Evolutionary conservation across 2,113 vertebrate genomes (phyloP).

Genomic region (Numida meleagris): DNA sequence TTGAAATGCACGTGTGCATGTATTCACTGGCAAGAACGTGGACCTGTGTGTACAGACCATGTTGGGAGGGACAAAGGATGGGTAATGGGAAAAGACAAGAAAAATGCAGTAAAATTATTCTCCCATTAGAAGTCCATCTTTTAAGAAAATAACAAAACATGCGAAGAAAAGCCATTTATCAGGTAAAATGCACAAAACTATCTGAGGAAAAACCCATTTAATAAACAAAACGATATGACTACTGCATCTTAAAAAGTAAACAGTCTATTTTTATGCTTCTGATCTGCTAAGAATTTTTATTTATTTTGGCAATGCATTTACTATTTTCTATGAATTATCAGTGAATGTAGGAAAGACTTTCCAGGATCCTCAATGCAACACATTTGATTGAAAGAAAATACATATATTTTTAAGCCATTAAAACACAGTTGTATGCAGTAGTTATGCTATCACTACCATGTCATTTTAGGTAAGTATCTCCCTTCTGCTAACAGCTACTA

Average conservation of each 20-base stretch:
- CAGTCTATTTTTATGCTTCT: slow-evolving; percentile 42
- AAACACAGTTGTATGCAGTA: background rate
- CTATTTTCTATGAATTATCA: slow-evolving; percentile 52
- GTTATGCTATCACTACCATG: background rate
- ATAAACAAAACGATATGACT: slow-evolving; percentile 1
- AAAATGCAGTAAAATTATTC: background rate
- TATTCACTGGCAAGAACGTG: background rate
- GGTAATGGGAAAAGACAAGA: background rate
- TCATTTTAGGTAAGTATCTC: background rate
- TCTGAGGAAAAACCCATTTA: slow-evolving; percentile 36
- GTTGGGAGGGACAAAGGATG: background rate
- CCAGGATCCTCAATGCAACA: slow-evolving; percentile 25
- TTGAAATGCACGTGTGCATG: background rate
- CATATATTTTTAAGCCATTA: background rate
- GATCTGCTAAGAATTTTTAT: slow-evolving; percentile 21
- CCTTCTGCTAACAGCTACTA: background rate
- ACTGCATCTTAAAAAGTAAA: slow-evolving; percentile 54
- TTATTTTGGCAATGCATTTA: slow-evolving; percentile 34
- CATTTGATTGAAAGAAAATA: slow-evolving; percentile 11
- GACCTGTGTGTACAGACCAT: background rate
- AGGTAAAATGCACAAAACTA: background rate
- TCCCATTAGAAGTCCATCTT: background rate
- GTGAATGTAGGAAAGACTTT: background rate
- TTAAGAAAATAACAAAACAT: background rate
- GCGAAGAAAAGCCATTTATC: background rate